Base-by-base conservation (phyloP, 2,888 invertebrate genomes). In the Euproctis similis region DNA sequence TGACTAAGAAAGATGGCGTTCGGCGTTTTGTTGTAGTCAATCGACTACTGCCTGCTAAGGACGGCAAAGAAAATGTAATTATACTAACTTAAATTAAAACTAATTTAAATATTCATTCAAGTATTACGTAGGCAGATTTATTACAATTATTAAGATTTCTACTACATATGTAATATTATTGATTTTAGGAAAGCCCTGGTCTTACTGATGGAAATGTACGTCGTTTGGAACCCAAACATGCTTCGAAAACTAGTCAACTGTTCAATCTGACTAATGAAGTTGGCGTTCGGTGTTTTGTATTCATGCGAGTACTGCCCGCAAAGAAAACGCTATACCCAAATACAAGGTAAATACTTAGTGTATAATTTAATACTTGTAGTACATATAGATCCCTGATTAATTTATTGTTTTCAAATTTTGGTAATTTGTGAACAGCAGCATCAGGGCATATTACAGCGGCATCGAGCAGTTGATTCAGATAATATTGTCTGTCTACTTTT, bases 261-360 rank as follows among this genome's bases (percentile, higher is more conserved):
- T 99, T 97, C 87, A 98, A 98, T 81, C 85, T 99, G 65, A 87
- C 88, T 62, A 98, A 98, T 86, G 94, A 97, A 62, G 99, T 99
- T 77, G 98, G 99, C 86, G 98, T 98, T 1, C 90, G 97, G 53
- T 94, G 95, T 53, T 99, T 94, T 68, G 98, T 99, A 32, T 95
- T 99, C 42, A 95, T 97, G 74, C 91, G 97, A 39, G 94, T 97
- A 4, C 89, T 95, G 56, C 92, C 95, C 31, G 89, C 92, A 50
- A 92, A 75, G 94, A 94, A 66, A 90, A 81, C 26, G 76, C 82
- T 31, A 84, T 82, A 60, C 82, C 80, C 51, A 81, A 82, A 72
- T 65, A 73, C 51, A 84, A 84, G 81, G 84, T 75, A 59, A n/a
- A n/a, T n/a, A n/a, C n/a, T n/a, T n/a, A n/a, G n/a, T n/a, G n/a